These are phyloP conservation scores for Notarius lentiginosus DNA, from an alignment of 2,113 vertebrate genomes.

Conservation along the genomic window DNA sequence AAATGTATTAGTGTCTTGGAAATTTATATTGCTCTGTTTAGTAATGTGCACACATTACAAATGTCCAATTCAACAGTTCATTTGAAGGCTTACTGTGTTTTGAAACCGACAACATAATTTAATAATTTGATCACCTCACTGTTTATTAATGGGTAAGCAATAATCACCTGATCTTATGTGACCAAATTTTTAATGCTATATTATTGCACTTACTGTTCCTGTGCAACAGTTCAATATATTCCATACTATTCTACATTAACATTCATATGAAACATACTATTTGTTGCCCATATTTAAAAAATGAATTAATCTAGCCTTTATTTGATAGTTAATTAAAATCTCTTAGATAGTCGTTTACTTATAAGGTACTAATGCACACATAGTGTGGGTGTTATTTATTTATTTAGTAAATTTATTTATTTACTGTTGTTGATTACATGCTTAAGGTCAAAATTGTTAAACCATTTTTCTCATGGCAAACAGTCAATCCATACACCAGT, in stretches of 20 bases:
- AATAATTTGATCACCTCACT: neutral
- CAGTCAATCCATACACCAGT: neutral
- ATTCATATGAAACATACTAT: neutral
- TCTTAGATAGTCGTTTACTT: neutral
- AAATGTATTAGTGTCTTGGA: neutral
- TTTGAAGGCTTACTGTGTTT: neutral
- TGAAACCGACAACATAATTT: neutral
- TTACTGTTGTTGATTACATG: neutral
- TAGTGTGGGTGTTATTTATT: neutral
- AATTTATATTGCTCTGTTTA: neutral
- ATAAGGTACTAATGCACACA: neutral
- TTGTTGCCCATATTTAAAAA: neutral
- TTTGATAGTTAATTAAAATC: neutral
- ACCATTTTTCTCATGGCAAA: neutral
- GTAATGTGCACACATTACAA: neutral
- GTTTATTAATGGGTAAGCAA: neutral
- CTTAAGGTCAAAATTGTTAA: neutral
- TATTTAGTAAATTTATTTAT: too few species aligned
- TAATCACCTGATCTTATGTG: neutral
- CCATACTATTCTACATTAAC: neutral
- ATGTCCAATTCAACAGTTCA: neutral
- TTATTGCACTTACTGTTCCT: neutral
- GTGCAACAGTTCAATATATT: neutral
- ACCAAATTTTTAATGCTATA: neutral
- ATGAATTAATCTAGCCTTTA: neutral